These are phyloP conservation scores for Rhabdomys pumilio DNA, from an alignment of 2,797 vertebrate genomes.

Conservation along the genomic window DNA sequence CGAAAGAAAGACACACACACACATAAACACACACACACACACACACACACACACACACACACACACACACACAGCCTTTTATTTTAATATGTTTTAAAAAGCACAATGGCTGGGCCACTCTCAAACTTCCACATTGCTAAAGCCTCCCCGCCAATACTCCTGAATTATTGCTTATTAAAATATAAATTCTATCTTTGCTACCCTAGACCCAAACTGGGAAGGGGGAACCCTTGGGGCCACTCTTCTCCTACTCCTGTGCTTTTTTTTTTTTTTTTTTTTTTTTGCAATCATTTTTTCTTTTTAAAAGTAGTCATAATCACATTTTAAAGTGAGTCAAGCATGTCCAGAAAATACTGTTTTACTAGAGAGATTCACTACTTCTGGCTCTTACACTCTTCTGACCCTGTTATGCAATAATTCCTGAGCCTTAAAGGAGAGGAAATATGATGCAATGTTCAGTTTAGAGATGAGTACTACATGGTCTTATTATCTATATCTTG, in stretches of 20 bases:
- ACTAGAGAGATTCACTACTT: neutral
- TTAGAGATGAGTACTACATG: neutral
- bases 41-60: too few relatives aligned
- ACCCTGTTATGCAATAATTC: too few relatives aligned
- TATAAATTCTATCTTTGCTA: neutral
- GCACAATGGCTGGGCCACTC: neutral
- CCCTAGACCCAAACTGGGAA: neutral
- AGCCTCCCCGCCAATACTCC: neutral
- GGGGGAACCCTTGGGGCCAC: neutral
- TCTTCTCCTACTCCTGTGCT: neutral
- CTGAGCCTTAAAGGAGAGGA: too few relatives aligned
- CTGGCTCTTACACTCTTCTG: neutral
- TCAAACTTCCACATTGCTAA: neutral
- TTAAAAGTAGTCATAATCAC: too few relatives aligned
- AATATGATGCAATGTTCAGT: neutral
- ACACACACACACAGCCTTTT: neutral
- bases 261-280: too few relatives aligned
- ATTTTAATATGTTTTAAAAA: neutral
- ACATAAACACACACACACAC: too few relatives aligned
- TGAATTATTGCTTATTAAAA: neutral
- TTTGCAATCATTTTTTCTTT: too few relatives aligned
- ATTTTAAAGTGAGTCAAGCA: neutral
- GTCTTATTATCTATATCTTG: neutral
- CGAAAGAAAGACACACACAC: neutral
- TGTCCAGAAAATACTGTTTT: neutral